Base-by-base conservation (phyloP, 2,888 invertebrate species). In the Polyommatus icarus region DNA sequence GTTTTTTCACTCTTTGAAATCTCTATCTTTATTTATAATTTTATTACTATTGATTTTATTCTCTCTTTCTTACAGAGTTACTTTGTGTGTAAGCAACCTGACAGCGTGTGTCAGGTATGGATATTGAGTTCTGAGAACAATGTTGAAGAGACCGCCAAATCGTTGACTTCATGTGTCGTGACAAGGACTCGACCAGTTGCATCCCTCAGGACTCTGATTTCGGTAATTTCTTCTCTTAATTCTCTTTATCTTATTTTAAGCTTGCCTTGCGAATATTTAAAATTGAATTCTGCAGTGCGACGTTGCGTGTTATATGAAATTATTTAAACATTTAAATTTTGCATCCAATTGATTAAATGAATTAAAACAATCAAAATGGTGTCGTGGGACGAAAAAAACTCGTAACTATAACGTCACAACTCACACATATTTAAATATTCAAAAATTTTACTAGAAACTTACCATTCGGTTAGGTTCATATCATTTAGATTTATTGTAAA, bases 51-150 rank as follows among this genome's bases (percentile, higher is more conserved):
- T 46, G 1, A 46, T 20, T 20, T 12, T 40, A 10, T 24, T 20
- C 10, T 36, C 8, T 20, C n/a, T 12, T 3, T 72, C 40, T 46
- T 46, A 24, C 46, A 73, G 73, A 73, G 73, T 20, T 73, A 73
- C 46, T 46, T 73, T 73, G 82, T 90, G 72, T 91, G 91, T 81
- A 86, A 86, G 81, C 83, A 85, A 18, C 83, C 85, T 2, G 80
- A 83, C 76, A 82, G 83, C 40, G 79, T 81, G 73, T 92, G 91
- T 80, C 76, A 85, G 20, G 81, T 84, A 57, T 89, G 90, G 88
- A 80, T 83, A 50, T 78, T 87, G 57, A 77, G 81, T 72, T 1
- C 20, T 67, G 12, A 67, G 1, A 29, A 67, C 67, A 67, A 29
- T 18, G 10, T 67, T 6, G 18, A 32, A 7, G 67, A 32, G 67